These are phyloP conservation scores for Tenualosa ilisha DNA, from an alignment of 2,797 vertebrate species.

Conservation along the genomic window DNA sequence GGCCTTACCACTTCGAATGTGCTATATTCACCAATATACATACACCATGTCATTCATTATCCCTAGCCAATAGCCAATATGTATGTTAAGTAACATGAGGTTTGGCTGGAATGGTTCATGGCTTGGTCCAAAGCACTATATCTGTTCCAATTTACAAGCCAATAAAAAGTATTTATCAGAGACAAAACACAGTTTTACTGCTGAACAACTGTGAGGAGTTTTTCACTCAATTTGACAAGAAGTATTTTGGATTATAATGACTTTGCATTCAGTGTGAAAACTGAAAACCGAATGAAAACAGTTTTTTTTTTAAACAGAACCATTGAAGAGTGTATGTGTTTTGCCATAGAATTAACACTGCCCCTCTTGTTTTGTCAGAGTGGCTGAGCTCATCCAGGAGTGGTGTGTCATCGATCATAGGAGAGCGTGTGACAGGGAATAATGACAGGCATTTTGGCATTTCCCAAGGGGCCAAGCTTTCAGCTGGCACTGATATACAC, in stretches of 20 bases:
- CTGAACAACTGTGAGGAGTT: background rate
- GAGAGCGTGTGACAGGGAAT: background rate
- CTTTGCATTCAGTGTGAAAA: background rate
- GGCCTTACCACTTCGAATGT: no score
- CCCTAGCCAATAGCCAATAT: background rate
- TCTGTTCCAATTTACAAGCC: background rate
- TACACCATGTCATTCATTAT: background rate
- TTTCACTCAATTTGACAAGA: background rate
- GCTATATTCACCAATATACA: no score
- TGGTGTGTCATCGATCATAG: background rate
- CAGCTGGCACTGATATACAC: background rate
- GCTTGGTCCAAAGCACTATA: background rate
- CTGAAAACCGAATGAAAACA: no score
- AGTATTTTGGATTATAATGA: background rate
- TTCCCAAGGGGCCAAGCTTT: background rate
- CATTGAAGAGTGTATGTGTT: background rate
- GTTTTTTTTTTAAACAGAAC: background rate
- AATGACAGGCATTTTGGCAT: slow-evolving; percentile 9
- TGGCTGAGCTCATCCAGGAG: background rate
- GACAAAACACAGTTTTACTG: background rate
- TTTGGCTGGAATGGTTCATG: background rate
- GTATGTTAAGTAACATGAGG: background rate
- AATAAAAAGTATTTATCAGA: background rate
- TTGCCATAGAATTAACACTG: background rate
- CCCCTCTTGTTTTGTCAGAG: background rate